These are phyloP conservation scores for Uria aalge DNA, from an alignment of 2,113 vertebrate genomes.

Conservation along the genomic window DNA sequence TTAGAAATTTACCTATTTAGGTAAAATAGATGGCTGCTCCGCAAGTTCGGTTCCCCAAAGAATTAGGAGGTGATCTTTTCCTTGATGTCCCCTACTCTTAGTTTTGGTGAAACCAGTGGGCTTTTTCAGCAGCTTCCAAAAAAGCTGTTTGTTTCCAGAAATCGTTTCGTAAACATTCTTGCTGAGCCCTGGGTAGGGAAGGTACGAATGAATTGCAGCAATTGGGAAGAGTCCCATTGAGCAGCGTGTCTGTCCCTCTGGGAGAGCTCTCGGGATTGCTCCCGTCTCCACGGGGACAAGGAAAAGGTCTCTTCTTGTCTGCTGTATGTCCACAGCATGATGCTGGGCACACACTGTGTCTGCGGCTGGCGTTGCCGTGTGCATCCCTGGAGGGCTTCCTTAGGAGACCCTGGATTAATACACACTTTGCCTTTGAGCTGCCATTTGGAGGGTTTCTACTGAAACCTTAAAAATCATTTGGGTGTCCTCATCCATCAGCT, in stretches of 20 bases:
- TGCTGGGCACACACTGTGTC: background rate
- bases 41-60: background rate
- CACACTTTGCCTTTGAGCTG: background rate
- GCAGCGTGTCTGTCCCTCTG: background rate
- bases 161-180: background rate
- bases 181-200: background rate
- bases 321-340: background rate
- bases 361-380: accelerated
- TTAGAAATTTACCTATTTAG: too few species aligned
- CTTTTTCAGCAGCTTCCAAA: background rate
- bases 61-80: background rate
- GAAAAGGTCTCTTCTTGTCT: background rate
- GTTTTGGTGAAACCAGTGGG: background rate
- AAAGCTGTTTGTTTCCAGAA: background rate
- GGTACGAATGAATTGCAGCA: background rate
- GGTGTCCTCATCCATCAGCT: constrained; percentile 39
- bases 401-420: background rate
- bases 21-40: background rate
- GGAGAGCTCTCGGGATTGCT: background rate
- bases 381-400: background rate
- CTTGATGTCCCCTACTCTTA: background rate
- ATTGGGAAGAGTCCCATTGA: background rate
- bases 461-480: constrained; percentile 3
- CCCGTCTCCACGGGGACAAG: background rate
- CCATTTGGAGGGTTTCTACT: background rate